Base-by-base conservation (phyloP, 2,888 invertebrate genomes). In the Anorthoa munda region DNA sequence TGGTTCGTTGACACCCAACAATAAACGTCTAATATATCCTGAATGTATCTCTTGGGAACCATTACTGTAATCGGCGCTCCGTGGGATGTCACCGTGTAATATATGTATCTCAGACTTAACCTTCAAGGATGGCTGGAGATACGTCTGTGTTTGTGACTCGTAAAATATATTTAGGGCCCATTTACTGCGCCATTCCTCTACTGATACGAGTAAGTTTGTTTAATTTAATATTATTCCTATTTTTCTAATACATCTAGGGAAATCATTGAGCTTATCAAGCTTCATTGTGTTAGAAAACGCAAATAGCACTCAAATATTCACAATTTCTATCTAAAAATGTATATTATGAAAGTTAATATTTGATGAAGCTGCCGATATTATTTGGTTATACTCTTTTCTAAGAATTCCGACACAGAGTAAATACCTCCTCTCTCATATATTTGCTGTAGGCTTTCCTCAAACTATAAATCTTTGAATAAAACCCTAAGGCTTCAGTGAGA, bases 101-200 rank as follows among this genome's bases (percentile, higher is more conserved):
- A 60, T 75, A 56, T 55, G 74, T 66, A 56, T 73, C 46, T 73
- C 45, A 13, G 39, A 46, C 61, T 53, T 50, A 75, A 69, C 81
- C 75, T 80, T 80, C 61, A 75, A 65, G 68, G 60, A 65, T 68
- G 51, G 26, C 65, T 66, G 66, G 61, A 66, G 55, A 26, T 61
- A 65, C 69, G 68, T 21, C 65, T 65, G 60, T 72, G 66, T 78
- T 73, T 56, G 65, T 61, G 12, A 65, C 60, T 80, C 69, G 75
- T 78, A 65, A 81, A 78, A 80, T 69, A 65, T 75, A 78, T 78
- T 75, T 65, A 64, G 60, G 21, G 55, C n/a, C 79, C 68, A 80
- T 78, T 68, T 69, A 69, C 65, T 56, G 48, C 46, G 17, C 26
- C 39, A 56, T 65, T 60, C 31, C 51, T 51, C 56, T 53, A 65